phyloP scores from a whole-genome alignment of 2,888 invertebrate species.

The Nomada fabriciana region DNA sequence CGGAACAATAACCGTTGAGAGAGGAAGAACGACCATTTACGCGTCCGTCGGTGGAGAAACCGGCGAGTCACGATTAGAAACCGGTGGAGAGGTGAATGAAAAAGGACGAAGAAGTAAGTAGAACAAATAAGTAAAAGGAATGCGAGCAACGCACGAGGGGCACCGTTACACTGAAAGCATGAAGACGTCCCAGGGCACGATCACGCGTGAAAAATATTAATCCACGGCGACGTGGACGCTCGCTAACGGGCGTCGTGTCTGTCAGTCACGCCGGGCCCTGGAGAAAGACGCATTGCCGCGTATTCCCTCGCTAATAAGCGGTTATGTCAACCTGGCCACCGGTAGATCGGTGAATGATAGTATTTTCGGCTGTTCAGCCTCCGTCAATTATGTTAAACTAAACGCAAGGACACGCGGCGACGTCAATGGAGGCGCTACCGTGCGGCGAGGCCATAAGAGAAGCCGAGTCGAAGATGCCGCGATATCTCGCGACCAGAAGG shows the following conservation, averaged over 20 bases:
- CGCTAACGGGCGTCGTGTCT: conserved; percentile 58
- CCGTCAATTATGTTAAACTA: conserved; percentile 72
- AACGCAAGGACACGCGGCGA: conserved; percentile 47
- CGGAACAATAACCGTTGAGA: conserved; percentile 46
- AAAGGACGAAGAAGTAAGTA: conserved; percentile 26
- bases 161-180: conserved; percentile 55
- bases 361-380: conserved; percentile 58
- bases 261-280: conserved; percentile 55
- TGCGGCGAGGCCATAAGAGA: neutral
- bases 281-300: conserved; percentile 57
- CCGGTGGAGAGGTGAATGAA: conserved; percentile 68
- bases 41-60: conserved; percentile 34
- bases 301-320: conserved; percentile 68
- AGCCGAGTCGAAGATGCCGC: conserved; percentile 22
- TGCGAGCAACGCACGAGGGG: conserved; percentile 39
- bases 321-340: conserved; percentile 67
- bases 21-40: conserved; percentile 36
- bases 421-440: conserved; percentile 64
- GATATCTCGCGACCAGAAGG: conserved; percentile 43
- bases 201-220: conserved; percentile 73
- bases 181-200: conserved; percentile 56
- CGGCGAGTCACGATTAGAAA: conserved; percentile 80
- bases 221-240: conserved; percentile 62
- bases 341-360: conserved; percentile 68
- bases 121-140: neutral